Evolutionary conservation across 2,113 vertebrate genomes (phyloP).

Genomic region (Lycaon pictus): DNA sequence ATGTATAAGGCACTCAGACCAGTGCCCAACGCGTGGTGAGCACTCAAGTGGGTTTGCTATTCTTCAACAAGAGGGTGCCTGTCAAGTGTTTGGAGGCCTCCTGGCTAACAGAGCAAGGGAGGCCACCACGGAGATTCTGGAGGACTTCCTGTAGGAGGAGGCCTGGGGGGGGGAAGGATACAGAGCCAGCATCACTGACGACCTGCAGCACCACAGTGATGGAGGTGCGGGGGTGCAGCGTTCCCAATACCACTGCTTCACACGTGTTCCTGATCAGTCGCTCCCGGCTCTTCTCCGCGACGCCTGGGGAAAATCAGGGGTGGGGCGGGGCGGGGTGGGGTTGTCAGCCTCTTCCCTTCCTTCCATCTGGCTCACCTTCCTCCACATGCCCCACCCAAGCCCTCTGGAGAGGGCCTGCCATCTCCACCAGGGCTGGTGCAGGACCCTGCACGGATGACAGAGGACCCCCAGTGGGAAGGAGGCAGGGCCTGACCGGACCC

Average conservation of each 20-base stretch:
- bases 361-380: background rate
- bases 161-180: slow-evolving; percentile 90
- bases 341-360: background rate
- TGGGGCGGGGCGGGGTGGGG: background rate
- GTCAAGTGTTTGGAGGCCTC: background rate
- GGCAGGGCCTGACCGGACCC: background rate
- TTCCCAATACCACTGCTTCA: slow-evolving; percentile 89
- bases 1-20: background rate
- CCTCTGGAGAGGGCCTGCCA: background rate
- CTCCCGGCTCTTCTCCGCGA: slow-evolving; percentile 92
- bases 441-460: background rate
- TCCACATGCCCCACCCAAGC: background rate
- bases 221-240: slow-evolving; percentile 94
- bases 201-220: slow-evolving; percentile 94
- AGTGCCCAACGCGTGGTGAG: background rate
- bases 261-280: slow-evolving; percentile 93
- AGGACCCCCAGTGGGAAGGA: background rate
- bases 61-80: background rate
- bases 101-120: background rate
- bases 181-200: slow-evolving; percentile 93
- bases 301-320: slow-evolving; percentile 84
- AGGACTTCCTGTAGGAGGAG: background rate
- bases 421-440: background rate
- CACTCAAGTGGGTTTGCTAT: background rate
- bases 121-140: background rate